Conservation (phyloP, 2,113 vertebrate species). For the Pteruthius melanotis region DNA sequence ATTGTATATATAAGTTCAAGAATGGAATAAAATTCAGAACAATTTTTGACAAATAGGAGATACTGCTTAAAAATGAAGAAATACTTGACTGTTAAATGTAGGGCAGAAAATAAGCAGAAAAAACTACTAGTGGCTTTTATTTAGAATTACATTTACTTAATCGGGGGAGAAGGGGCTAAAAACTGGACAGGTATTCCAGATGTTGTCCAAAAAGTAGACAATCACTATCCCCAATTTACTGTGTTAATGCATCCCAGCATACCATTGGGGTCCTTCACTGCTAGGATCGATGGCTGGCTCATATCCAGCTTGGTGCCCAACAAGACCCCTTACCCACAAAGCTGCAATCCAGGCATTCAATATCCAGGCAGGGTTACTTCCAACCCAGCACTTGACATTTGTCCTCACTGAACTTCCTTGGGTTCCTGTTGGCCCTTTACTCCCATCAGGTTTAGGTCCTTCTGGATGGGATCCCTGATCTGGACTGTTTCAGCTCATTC, state of each 20-base stretch:
- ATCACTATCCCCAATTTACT: not conserved
- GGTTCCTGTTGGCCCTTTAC: not conserved
- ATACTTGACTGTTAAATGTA: not conserved
- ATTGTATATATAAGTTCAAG: not conserved
- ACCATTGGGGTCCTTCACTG: not conserved
- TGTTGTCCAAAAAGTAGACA: not conserved
- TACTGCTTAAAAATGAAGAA: not conserved
- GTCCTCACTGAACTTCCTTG: not conserved
- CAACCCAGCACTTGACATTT: not conserved
- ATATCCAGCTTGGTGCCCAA: not conserved
- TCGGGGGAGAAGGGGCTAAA: accelerated
- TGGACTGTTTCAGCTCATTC: not conserved
- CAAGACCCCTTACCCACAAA: not conserved
- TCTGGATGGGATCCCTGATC: not conserved
- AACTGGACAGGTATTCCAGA: not conserved
- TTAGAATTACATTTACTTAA: not conserved
- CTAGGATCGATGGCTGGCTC: not conserved
- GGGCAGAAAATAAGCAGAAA: not conserved
- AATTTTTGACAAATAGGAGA: not conserved
- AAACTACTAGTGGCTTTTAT: not conserved
- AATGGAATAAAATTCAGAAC: not conserved
- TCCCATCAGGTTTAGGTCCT: not conserved
- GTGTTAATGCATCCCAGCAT: not conserved
- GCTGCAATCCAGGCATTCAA: not conserved
- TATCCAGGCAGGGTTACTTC: not conserved